Conservation (phyloP, 1,140 invertebrate species). For the Heliconius nattereri region DNA sequence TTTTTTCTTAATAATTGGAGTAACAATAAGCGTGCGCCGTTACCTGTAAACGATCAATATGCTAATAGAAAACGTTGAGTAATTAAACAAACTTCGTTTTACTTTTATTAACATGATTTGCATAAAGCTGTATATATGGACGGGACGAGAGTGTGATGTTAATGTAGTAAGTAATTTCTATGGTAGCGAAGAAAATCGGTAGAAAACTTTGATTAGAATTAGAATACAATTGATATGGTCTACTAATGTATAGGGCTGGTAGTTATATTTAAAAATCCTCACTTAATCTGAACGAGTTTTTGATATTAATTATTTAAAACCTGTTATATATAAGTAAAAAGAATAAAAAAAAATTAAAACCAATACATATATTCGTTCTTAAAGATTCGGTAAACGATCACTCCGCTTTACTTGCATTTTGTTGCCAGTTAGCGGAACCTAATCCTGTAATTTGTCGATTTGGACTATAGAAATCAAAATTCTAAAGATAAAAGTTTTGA, state of each 20-base stretch:
- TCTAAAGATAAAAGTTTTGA: too few relatives aligned
- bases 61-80: constrained; percentile 29
- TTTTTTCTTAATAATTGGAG: constrained; percentile 17
- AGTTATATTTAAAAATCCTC: too few relatives aligned
- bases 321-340: too few relatives aligned
- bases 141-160: neutral
- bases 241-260: too few relatives aligned
- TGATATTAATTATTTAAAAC: too few relatives aligned
- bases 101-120: constrained; percentile 20
- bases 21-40: constrained; percentile 20
- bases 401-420: neutral
- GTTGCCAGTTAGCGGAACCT: neutral
- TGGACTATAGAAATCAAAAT: too few relatives aligned
- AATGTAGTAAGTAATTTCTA: neutral
- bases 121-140: constrained; percentile 6
- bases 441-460: too few relatives aligned
- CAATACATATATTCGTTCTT: too few relatives aligned
- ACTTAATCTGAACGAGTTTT: too few relatives aligned
- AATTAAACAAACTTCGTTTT: constrained; percentile 26
- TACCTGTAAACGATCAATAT: constrained; percentile 6
- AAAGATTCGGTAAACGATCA: neutral
- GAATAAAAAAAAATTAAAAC: too few relatives aligned
- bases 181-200: neutral
- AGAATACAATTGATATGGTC: neutral
- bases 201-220: neutral